Evolutionary conservation across 2,888 invertebrate species (phyloP).

Genomic region (Scaptomyza caliginosa): DNA sequence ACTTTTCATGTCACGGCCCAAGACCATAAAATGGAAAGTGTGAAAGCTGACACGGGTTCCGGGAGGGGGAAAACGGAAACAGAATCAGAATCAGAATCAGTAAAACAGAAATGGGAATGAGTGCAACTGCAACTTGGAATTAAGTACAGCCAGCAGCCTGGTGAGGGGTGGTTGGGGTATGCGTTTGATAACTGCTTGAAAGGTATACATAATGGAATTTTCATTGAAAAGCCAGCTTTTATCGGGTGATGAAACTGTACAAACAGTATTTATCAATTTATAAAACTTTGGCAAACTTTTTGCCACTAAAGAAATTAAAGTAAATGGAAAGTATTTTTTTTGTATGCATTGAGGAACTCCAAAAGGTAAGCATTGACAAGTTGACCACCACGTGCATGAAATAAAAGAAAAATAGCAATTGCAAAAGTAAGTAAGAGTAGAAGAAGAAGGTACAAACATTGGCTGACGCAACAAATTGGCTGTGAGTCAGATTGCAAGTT

Average conservation of each 20-base stretch:
- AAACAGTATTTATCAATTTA: no score
- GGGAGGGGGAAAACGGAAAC: not conserved
- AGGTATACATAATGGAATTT: not conserved
- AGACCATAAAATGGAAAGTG: not conserved
- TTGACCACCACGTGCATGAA: conserved; percentile 36
- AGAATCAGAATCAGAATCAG: not conserved
- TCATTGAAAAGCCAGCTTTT: conserved; percentile 6
- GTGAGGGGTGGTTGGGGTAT: not conserved
- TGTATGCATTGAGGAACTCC: no score
- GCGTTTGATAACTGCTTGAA: not conserved
- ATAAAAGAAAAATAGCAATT: no score
- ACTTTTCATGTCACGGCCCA: not conserved
- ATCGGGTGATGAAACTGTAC: no score
- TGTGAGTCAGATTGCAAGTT: not conserved
- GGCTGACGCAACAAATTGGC: conserved; percentile 50
- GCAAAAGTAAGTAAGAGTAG: no score
- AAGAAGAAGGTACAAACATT: no score
- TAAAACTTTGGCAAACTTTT: no score
- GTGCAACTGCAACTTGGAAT: not conserved
- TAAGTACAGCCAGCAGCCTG: not conserved
- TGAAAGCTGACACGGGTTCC: not conserved
- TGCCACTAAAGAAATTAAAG: no score
- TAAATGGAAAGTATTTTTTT: no score
- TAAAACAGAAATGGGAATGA: not conserved
- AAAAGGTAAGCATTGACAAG: no score